Base-by-base conservation (phyloP, 1,140 invertebrate genomes). In the Dolichoris vasculosae region DNA sequence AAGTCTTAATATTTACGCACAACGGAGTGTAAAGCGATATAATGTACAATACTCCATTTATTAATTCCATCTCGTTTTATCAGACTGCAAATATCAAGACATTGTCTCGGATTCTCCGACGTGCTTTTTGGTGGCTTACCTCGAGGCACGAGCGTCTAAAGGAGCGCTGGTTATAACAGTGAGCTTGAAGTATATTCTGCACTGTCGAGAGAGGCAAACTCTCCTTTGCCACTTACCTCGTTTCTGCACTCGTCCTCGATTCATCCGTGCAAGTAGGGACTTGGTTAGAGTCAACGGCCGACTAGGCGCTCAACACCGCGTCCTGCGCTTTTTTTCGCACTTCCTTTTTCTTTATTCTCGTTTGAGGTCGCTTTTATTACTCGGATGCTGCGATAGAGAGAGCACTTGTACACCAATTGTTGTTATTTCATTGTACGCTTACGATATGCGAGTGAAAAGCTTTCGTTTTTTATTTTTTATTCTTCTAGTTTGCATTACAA, bases 241-340 rank as follows among this genome's bases (percentile, higher is more conserved):
- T 89, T 89, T 88, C 86, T 84, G 63, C 85, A 87, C 88, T 88
- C 88, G 86, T 88, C 85, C 88, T 73, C 86, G 86, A 88, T 88
- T 87, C 86, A 87, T 81, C 83, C 63, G 83, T 86, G 76, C 86
- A 87, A 87, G 81, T 81, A 86, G 51, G 63, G n/a, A 38, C 32
- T 32, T 20, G 35, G 35, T 15, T 32, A 69, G 35, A 51, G 48
- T 51, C 48, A 11, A 51, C 48, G 48, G 7, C 48, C 48, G 48
- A 46, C 13, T 46, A 13, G 6, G 43, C 43, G 43, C 43, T 46
- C 43, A 13, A 51, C 6, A 51, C 48, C 48, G 48, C 48, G 48
- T 51, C 48, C 8, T 17, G 67, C 15, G 26, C 63, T 64, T 82
- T 71, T 43, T 75, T 75, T 63, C 32, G 43, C 51, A 30, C 43